Evolutionary conservation across 1,140 invertebrate genomes (phyloP).

Genomic region (Drosophila ohnishii): DNA sequence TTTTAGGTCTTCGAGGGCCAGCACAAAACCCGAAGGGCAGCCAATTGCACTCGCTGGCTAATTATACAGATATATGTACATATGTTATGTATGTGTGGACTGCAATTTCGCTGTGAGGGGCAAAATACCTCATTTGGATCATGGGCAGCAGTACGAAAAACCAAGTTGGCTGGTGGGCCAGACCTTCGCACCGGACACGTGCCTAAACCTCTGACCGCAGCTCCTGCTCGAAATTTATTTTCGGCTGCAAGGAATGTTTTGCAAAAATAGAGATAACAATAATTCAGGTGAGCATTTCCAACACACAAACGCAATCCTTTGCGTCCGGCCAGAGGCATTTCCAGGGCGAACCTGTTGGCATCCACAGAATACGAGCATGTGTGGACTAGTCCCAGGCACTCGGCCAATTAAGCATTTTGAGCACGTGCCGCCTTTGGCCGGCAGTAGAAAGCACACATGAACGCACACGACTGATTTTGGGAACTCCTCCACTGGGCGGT

Average conservation of each 20-base stretch:
- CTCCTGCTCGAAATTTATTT: constrained; percentile 6
- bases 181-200: not conserved
- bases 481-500: constrained; percentile 31
- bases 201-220: not conserved
- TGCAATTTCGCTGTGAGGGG: constrained; percentile 32
- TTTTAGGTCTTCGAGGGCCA: constrained; percentile 62
- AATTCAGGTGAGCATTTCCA: constrained; percentile 32
- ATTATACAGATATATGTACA: constrained; percentile 51
- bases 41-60: constrained; percentile 40
- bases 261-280: constrained; percentile 37
- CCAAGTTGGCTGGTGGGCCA: constrained; percentile 7
- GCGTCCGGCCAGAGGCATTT: constrained; percentile 13
- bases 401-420: constrained; percentile 67
- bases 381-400: constrained; percentile 28
- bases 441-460: constrained; percentile 41
- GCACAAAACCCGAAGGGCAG: constrained; percentile 71
- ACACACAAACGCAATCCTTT: constrained; percentile 16
- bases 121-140: constrained; percentile 22
- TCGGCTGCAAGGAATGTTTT: constrained; percentile 2
- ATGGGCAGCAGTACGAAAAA: not conserved
- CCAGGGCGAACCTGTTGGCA: constrained; percentile 31
- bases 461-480: constrained; percentile 24
- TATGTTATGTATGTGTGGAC: constrained; percentile 29
- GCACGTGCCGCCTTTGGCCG: constrained; percentile 60
- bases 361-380: constrained; percentile 6